Conservation (phyloP, 1,140 invertebrate species). For the Saxidomus purpurata region DNA sequence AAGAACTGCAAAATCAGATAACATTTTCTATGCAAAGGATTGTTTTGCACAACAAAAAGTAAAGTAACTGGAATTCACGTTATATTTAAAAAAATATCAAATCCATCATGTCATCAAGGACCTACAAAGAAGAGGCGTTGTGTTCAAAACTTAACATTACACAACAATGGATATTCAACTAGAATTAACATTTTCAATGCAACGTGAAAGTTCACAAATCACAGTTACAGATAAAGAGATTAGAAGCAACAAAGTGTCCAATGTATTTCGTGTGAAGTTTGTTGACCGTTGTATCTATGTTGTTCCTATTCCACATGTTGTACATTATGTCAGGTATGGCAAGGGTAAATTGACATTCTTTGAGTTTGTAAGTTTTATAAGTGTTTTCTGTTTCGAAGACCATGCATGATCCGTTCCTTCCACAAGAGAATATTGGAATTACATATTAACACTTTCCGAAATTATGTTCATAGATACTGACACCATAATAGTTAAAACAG, state of each 20-base stretch:
- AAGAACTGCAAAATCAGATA: neutral
- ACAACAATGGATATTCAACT: neutral
- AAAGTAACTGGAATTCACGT: neutral
- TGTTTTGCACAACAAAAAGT: neutral
- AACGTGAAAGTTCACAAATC: neutral
- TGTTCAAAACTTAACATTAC: neutral
- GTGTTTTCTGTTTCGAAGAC: slow-evolving; percentile 25
- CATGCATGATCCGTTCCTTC: slow-evolving; percentile 17
- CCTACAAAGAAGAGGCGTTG: neutral
- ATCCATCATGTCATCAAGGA: neutral
- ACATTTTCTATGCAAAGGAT: neutral
- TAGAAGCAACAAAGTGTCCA: too few relatives aligned
- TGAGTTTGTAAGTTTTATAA: slow-evolving; percentile 34
- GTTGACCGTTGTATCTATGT: neutral
- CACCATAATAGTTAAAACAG: neutral
- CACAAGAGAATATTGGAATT: slow-evolving; percentile 32
- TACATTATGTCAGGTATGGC: slow-evolving; percentile 45
- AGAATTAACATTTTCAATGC: too few relatives aligned
- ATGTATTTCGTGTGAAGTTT: neutral
- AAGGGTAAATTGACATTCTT: slow-evolving; percentile 2
- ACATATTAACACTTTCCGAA: neutral
- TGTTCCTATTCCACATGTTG: slow-evolving; percentile 26
- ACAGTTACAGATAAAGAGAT: too few relatives aligned
- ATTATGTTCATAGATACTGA: slow-evolving; percentile 21
- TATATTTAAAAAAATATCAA: neutral